phyloP scores from a whole-genome alignment of 2,888 invertebrate species.

The Cheilosia vulpina region DNA sequence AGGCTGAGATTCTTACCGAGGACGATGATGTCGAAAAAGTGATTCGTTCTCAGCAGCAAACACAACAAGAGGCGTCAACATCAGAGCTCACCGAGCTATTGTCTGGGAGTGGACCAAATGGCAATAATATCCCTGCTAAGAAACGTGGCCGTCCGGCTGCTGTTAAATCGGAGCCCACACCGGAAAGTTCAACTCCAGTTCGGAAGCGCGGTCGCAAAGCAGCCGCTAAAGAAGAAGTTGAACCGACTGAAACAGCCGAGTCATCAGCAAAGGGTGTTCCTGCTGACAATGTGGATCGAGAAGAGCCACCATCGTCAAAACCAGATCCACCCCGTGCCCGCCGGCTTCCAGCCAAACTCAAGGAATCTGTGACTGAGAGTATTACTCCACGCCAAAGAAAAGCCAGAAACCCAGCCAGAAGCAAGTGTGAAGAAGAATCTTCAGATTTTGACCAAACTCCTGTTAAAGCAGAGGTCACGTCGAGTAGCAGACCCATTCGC shows the following conservation, averaged over 20 bases:
- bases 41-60: not conserved
- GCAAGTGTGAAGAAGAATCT: slow-evolving; percentile 12
- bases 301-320: not conserved
- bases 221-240: not conserved
- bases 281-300: not conserved
- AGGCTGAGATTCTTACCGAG: not conserved
- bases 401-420: not conserved
- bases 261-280: not conserved
- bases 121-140: not conserved
- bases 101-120: not conserved
- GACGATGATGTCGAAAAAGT: not conserved
- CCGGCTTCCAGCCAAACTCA: slow-evolving; percentile 3
- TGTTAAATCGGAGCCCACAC: not conserved
- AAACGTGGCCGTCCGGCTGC: not conserved
- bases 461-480: not conserved
- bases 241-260: not conserved
- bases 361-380: not conserved
- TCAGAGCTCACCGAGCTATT: not conserved
- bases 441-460: not conserved
- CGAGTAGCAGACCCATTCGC: slow-evolving; percentile 3
- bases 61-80: not conserved
- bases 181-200: not conserved
- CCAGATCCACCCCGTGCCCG: not conserved
- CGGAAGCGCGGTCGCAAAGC: not conserved
- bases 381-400: not conserved